Evolutionary conservation across 2,113 vertebrate species (phyloP), one percentile per base, ranked within the genome.

Genomic region (Willisornis vidua): DNA sequence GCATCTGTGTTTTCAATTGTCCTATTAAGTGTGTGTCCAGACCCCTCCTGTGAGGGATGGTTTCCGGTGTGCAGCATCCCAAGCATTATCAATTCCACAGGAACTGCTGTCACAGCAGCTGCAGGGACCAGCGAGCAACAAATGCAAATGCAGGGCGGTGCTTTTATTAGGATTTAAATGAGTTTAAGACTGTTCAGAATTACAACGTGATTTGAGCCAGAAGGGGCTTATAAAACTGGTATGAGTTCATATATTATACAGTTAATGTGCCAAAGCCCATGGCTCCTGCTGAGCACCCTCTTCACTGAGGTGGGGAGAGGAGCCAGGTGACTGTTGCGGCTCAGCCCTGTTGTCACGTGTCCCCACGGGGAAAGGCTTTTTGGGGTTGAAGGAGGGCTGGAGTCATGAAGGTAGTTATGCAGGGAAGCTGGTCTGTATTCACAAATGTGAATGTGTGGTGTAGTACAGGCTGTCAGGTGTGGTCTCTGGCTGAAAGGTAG

Each of bases 121-220:
- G 1, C 65, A 37, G 95, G 91, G 89, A 90, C 85, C 58, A 14
- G 71, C 4, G 8, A 77, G 85, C 57, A 58, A 79, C 12, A 3
- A 94, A 96, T 97, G 96, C 96, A 96, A 97, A 96, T 94, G 65
- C 76, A 37, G 86, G 91, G 80, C 1, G 29, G 91, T 94, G 94
- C 66, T 95, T 97, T 97, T 97, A 95, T 96, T 96, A 87, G 94
- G 97, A 94, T 96, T 96, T 97, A 97, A 97, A 97, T 95, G 90
- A 97, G 86, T 95, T 95, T 95, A 95, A 63, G 75, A 45, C 94
- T 96, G 95, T 90, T 93, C 94, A 92, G 96, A 97, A 96, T 97
- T 79, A 97, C 93, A 97, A 94, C 95, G 91, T 28, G 89, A 93
- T 89, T 84, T 68, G 77, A 94, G 87, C 90, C 94, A 91, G 80